Evolutionary conservation across 2,888 invertebrate species (phyloP), one percentile per base, ranked within the genome.

Genomic region (Leucophenga maculata): DNA sequence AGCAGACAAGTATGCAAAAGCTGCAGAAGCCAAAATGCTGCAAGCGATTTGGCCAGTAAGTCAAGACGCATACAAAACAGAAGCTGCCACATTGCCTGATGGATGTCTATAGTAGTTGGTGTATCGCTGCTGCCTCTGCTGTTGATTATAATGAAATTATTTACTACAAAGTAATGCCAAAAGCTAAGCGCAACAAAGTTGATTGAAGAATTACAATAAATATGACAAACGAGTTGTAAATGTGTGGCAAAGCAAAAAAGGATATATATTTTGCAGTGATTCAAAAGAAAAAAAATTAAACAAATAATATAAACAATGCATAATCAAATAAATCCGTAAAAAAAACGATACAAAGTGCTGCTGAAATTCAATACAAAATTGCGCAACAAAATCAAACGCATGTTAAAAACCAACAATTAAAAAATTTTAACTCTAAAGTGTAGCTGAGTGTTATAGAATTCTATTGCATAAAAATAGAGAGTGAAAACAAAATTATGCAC

Each of bases 161-260:
- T 8, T 31, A 31, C 32, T 16, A 59, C n/a, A 57, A 57, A 57
- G 57, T 60, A 11, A 60, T 39, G 60, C 60, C 60, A 60, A 60
- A 60, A 39, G 60, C 60, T 16, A 60, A 60, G 13, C 16, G n/a
- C 39, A 60, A 55, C 22, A 55, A 55, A 3, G 39, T 6, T 39
- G 39, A 39, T 39, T 39, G 39, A 39, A 39, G 18, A 55, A 55
- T 4, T 22, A 50, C 50, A 50, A 55, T 20, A 55, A 55, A 39
- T 11, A 39, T 39, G 39, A 55, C 20, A 9, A 32, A 60, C 32
- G 39, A 16, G 60, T 39, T 1, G 9, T 16, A 18, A 16, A 32
- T 16, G 60, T 20, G 8, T 13, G 50, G 14, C 74, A 73, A 82
- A 57, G 59, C 67, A 67, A 70, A 64, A 69, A 72, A 69, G 73